These are phyloP conservation scores for Lerema accius DNA, from an alignment of 1,140 invertebrate species.

Conservation along the genomic window DNA sequence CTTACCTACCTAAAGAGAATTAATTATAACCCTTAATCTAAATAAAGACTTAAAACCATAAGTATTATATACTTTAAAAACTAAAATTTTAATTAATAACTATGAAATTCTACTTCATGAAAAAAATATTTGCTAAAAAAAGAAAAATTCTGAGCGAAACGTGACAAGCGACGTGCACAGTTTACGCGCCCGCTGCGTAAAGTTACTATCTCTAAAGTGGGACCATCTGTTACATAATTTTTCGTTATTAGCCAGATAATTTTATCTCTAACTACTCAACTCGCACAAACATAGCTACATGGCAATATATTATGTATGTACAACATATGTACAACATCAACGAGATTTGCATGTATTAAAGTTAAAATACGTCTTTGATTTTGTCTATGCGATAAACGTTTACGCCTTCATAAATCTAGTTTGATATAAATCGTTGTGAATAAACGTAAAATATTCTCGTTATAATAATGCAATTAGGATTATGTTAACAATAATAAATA, in stretches of 20 bases:
- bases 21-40: too few species aligned
- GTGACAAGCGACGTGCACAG: constrained; percentile 34
- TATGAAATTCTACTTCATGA: too few species aligned
- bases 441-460: constrained; percentile 2
- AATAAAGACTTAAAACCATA: neutral
- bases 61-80: neutral
- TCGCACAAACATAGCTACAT: constrained; percentile 35
- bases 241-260: constrained; percentile 63
- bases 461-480: constrained; percentile 18
- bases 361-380: constrained; percentile 7
- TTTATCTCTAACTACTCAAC: constrained; percentile 59
- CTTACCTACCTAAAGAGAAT: too few species aligned
- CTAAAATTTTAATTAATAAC: too few species aligned
- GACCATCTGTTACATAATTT: constrained; percentile 68
- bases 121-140: too few species aligned
- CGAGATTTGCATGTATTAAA: constrained; percentile 3
- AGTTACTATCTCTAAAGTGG: constrained; percentile 60
- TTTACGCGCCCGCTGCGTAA: constrained; percentile 51
- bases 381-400: neutral
- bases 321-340: neutral
- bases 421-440: constrained; percentile 11
- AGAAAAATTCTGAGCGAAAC: neutral
- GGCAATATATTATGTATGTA: constrained; percentile 13
- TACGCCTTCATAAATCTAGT: constrained; percentile 19
- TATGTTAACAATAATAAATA: constrained; percentile 28